Percentiles rank a stretch among this genome's conserved stretches.
Evolutionary conservation across 2,113 vertebrate genomes (phyloP).

Genomic region (Phalacrocorax brasilianus): DNA sequence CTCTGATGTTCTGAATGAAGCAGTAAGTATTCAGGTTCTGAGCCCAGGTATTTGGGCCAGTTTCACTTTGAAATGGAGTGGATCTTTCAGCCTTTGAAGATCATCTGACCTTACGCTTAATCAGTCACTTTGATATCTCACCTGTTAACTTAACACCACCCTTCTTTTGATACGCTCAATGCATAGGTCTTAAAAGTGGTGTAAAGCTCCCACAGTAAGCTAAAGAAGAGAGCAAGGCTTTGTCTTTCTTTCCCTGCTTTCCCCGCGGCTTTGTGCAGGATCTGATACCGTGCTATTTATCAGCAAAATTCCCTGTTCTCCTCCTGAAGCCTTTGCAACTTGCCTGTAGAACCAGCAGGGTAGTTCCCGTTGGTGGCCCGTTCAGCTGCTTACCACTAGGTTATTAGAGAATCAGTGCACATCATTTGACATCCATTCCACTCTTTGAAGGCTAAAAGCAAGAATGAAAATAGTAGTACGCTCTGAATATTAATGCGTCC

Average conservation of each 20-base stretch:
- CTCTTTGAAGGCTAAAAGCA: neutral
- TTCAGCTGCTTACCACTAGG: neutral
- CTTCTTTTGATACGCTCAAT: neutral
- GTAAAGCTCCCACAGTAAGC: neutral
- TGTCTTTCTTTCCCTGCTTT: neutral
- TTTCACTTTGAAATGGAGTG: neutral
- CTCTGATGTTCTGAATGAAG: neutral
- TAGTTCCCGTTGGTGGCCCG: neutral
- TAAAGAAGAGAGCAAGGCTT: neutral
- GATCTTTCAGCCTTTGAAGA: neutral
- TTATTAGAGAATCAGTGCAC: neutral
- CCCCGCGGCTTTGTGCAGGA: neutral
- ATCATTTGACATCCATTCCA: neutral
- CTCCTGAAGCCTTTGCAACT: neutral
- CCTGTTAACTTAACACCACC: neutral
- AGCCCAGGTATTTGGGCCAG: neutral
- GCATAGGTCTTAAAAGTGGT: neutral
- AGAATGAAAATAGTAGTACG: neutral
- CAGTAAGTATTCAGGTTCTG: neutral
- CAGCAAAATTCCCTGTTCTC: neutral
- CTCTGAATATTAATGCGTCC: neutral
- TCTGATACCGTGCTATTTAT: neutral
- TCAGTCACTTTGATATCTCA: neutral
- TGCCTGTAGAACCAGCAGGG: neutral
- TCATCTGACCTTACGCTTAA: neutral